Evolutionary conservation across 2,797 vertebrate species (phyloP).

Genomic region (Gobio occitaniae): DNA sequence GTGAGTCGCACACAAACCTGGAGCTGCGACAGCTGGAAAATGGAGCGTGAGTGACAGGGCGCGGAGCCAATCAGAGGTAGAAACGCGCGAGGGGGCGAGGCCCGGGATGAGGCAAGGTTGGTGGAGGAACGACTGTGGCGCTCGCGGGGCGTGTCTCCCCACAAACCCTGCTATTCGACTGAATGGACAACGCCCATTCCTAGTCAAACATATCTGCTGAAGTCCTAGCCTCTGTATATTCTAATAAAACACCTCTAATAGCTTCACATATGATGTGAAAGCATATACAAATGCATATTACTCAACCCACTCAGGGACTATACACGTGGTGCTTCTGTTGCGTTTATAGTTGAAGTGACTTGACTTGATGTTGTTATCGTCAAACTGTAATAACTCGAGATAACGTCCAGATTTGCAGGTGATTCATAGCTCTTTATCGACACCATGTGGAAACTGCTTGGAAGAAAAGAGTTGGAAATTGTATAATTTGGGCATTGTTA

Average conservation of each 20-base stretch:
- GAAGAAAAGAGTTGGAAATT: background rate
- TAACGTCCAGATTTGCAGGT: background rate
- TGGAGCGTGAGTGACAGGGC: slow-evolving; percentile 64
- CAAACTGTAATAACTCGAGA: background rate
- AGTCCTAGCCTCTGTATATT: background rate
- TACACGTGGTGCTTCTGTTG: background rate
- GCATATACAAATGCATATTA: background rate
- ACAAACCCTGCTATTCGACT: slow-evolving; percentile 68
- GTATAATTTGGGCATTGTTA: background rate
- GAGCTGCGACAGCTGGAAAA: slow-evolving; percentile 67
- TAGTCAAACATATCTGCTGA: slow-evolving; percentile 61
- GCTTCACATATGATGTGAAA: background rate
- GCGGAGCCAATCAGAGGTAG: slow-evolving; percentile 63
- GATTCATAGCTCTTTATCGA: slow-evolving; percentile 9
- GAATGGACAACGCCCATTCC: slow-evolving; percentile 77
- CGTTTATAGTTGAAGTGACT: background rate
- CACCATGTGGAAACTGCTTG: slow-evolving; percentile 23
- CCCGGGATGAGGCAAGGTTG: slow-evolving; percentile 66
- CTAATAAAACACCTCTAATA: background rate
- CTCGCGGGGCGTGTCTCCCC: slow-evolving; percentile 69
- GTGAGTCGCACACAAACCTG: slow-evolving; percentile 61
- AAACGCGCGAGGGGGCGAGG: background rate
- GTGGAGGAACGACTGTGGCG: slow-evolving; percentile 65
- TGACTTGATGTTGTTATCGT: background rate
- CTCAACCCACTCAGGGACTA: background rate